Base-by-base conservation (phyloP, 1,140 invertebrate genomes). In the Rhopalosiphum maidis region DNA sequence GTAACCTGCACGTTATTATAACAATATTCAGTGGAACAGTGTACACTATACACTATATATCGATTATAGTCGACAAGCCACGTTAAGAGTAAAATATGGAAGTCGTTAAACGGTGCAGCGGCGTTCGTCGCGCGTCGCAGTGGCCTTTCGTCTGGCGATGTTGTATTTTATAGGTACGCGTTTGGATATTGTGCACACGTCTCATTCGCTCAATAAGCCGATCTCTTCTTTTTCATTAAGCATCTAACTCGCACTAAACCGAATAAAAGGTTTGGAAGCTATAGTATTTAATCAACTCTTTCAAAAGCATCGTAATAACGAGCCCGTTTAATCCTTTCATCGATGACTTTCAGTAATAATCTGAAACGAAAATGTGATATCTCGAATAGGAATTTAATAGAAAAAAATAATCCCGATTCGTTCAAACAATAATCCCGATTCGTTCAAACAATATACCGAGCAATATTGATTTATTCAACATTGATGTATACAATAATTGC, bases 231-330 rank as follows among this genome's bases (percentile, higher is more conserved):
- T 55, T 89, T 89, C 51, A 89, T 55, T 89, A 55, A 89, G 55
- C n/a, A 54, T 88, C 86, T 77, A 77, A 77, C 46, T 22, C 11
- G 86, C 5, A 18, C 43, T n/a, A 46, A 88, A 85, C 23, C 22
- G 83, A 43, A 85, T 46, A 54, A 55, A 87, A n/a, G 46, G 48
- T 41, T 21, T n/a, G 48, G 51, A 7, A n/a, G 48, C 7, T 18
- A n/a, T n/a, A 51, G n/a, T 54, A 54, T 55, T 89, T 89, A 89
- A 89, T 89, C 35, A 89, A 89, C 88, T 89, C n/a, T 54, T 55
- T 37, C 35, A 55, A 37, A 23, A 48, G 46, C 30, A 21, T n/a
- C 86, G 30, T 89, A 87, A 87, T 87, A 87, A 48, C 86, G 43
- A 46, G 35, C 21, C 8, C 48, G 18, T 54, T 89, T 89, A 55